Evolutionary conservation across 30 jellyfish, hydroid and myxozoan genomes (phyloP).

Genomic region (Aurelia aurita complex sp. Pacific): DNA sequence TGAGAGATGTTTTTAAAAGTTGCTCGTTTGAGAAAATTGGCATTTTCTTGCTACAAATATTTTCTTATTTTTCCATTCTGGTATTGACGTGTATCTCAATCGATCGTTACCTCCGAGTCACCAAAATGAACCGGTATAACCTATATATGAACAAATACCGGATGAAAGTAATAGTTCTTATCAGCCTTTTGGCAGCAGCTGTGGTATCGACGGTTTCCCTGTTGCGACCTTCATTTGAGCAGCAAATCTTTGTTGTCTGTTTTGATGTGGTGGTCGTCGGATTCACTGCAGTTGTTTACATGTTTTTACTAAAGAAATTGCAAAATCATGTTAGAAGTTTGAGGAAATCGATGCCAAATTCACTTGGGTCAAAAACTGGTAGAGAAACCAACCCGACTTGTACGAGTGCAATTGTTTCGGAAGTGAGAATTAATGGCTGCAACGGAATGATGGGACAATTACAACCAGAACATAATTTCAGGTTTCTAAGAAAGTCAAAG

Average conservation of each 20-base stretch:
- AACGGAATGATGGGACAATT: too few species aligned
- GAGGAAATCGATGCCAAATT: too few species aligned
- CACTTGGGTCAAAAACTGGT: too few species aligned
- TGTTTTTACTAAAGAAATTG: too few species aligned
- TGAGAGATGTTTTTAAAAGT: constrained; percentile 12
- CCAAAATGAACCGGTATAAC: constrained; percentile 42
- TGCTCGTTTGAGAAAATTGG: constrained; percentile 6
- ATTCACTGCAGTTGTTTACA: too few species aligned
- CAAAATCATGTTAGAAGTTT: too few species aligned
- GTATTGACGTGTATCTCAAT: constrained; percentile 26
- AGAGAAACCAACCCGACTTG: too few species aligned
- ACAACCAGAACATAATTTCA: too few species aligned
- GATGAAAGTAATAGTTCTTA: constrained; percentile 26
- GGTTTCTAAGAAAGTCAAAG: too few species aligned
- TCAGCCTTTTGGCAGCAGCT: constrained; percentile 24
- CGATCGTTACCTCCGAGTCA: constrained; percentile 46
- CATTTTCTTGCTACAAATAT: constrained; percentile 9
- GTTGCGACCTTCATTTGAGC: not conserved
- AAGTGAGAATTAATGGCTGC: too few species aligned
- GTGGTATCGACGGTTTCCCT: constrained; percentile 5
- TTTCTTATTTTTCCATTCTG: constrained; percentile 47
- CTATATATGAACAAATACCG: constrained; percentile 42
- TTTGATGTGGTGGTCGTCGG: not conserved
- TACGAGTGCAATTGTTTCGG: too few species aligned
- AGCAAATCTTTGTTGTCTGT: constrained; percentile 6